These are phyloP conservation scores for Neomorphus geoffroyi DNA, from an alignment of 2,797 vertebrate genomes.

Conservation along the genomic window DNA sequence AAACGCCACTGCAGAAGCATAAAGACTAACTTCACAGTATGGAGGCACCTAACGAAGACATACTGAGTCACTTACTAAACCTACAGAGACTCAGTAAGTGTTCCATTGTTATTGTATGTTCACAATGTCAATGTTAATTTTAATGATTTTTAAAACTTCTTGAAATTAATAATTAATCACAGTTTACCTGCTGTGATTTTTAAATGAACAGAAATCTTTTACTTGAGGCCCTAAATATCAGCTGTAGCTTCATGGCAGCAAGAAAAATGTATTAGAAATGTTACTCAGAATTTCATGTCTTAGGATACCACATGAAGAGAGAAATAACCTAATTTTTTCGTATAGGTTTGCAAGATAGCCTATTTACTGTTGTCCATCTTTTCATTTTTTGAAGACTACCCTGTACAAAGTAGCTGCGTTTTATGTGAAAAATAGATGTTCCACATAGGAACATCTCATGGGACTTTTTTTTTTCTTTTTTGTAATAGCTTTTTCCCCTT, in stretches of 20 bases:
- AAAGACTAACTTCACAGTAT: background rate
- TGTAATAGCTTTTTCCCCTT: background rate
- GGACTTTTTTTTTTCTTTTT: background rate
- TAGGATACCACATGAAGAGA: background rate
- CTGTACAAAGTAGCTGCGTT: background rate
- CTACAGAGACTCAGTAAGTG: background rate
- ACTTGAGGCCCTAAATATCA: background rate
- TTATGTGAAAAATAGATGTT: background rate
- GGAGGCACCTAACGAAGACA: background rate
- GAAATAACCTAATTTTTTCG: background rate
- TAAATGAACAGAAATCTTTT: background rate
- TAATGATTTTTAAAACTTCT: background rate
- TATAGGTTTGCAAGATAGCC: background rate
- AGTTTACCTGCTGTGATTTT: background rate
- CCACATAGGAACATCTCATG: background rate
- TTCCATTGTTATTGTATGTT: background rate
- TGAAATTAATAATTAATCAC: background rate
- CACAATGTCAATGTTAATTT: background rate
- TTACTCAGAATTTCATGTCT: background rate
- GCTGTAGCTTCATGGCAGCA: background rate
- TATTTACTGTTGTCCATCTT: background rate
- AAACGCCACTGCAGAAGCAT: background rate
- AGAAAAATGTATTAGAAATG: background rate
- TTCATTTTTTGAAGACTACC: background rate
- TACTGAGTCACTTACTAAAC: background rate